phyloP scores from a whole-genome alignment of 1,140 invertebrate species.

The Acyrthosiphon pisum region DNA sequence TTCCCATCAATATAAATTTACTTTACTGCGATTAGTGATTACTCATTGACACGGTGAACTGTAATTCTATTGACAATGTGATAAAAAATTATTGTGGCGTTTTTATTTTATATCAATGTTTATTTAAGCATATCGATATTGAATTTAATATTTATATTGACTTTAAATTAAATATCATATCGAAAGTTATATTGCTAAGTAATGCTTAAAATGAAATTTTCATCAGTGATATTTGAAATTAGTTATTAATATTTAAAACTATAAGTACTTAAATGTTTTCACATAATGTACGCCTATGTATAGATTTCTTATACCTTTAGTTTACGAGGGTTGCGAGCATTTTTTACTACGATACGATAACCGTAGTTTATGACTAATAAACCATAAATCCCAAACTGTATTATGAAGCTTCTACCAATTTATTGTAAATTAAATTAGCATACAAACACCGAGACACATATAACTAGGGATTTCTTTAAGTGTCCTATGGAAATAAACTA shows the following conservation, averaged over 20 bases:
- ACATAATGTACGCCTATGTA: background rate
- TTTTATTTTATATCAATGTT: background rate
- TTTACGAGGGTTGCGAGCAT: background rate
- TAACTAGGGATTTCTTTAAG: background rate
- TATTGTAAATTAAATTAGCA: constrained; percentile 18
- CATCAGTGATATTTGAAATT: no score
- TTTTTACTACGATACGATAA: background rate
- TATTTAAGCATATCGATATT: background rate
- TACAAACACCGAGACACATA: constrained; percentile 1
- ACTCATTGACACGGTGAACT: background rate
- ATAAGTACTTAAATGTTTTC: background rate
- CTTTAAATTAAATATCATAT: background rate
- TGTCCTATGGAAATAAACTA: constrained; percentile 6
- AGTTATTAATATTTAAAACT: background rate
- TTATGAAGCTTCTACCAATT: background rate
- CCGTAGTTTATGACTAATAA: constrained; percentile 16
- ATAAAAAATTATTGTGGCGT: background rate
- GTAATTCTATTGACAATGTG: background rate
- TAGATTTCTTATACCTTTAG: background rate
- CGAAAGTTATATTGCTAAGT: background rate
- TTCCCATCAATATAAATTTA: background rate
- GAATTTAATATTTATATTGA: background rate
- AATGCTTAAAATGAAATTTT: background rate
- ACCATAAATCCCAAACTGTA: background rate
- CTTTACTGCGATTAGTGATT: background rate